A percentile compares a stretch with the other conserved stretches of the same genome.
These are phyloP conservation scores for Noctua pronuba DNA, from an alignment of 2,888 invertebrate species.

Conservation along the genomic window DNA sequence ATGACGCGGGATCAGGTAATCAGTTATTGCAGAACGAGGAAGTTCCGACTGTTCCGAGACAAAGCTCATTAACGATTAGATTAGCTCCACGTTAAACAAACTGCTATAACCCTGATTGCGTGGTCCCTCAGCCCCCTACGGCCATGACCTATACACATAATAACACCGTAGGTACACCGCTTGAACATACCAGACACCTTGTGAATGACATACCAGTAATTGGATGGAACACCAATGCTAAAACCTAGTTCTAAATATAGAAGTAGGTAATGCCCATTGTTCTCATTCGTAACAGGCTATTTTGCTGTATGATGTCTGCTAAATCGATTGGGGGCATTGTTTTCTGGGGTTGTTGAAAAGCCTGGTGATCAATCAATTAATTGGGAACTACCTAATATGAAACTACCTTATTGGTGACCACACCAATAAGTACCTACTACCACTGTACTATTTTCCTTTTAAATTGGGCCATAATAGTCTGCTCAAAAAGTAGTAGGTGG, in stretches of 20 bases:
- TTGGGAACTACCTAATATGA: neutral
- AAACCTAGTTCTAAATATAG: constrained; percentile 29
- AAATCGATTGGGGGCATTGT: neutral
- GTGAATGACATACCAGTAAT: constrained; percentile 60
- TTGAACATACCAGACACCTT: constrained; percentile 34
- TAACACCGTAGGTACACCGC: constrained; percentile 20
- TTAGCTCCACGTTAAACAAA: constrained; percentile 57
- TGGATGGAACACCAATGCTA: constrained; percentile 50
- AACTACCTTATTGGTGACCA: no score
- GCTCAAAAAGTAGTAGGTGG: no score
- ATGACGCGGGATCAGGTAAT: constrained; percentile 6
- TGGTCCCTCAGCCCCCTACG: constrained; percentile 43
- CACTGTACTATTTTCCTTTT: no score
- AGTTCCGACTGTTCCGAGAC: constrained; percentile 40
- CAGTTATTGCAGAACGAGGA: constrained; percentile 24
- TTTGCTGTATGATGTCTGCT: constrained; percentile 22
- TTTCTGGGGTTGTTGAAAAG: neutral
- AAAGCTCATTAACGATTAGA: constrained; percentile 60
- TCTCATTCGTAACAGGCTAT: neutral
- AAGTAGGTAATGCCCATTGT: constrained; percentile 12
- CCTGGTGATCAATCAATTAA: neutral
- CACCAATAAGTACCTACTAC: no score
- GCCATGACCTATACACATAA: constrained; percentile 64
- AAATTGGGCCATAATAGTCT: no score
- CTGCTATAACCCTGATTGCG: constrained; percentile 57